phyloP scores from a whole-genome alignment of 2,888 invertebrate species.

The Spilosoma lubricipeda region DNA sequence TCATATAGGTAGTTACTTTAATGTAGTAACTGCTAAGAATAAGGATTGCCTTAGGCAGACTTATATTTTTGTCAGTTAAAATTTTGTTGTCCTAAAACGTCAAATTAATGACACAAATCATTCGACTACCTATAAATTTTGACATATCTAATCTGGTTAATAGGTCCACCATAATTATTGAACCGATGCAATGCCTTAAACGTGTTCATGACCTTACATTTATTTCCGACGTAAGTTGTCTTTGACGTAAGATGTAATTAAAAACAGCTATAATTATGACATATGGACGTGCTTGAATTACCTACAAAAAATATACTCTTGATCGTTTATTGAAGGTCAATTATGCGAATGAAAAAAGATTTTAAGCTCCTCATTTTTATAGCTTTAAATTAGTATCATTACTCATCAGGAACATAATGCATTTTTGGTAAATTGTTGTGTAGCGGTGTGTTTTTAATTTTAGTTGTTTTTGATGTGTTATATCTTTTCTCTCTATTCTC shows the following conservation, averaged over 20 bases:
- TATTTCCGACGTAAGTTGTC: constrained; percentile 44
- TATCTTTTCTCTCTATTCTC: not conserved
- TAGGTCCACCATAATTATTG: constrained; percentile 17
- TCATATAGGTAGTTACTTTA: not conserved
- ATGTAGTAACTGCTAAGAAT: not conserved
- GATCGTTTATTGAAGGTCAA: not conserved
- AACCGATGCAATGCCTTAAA: constrained; percentile 25
- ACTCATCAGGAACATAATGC: not conserved
- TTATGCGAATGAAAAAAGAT: not conserved
- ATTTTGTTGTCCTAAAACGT: not conserved
- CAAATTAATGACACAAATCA: not conserved
- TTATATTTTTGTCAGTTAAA: not conserved
- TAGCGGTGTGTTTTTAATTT: no score
- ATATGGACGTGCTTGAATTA: constrained; percentile 4
- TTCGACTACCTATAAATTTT: not conserved
- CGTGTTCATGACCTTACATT: constrained; percentile 43
- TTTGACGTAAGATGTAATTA: constrained; percentile 43
- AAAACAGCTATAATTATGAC: constrained; percentile 30
- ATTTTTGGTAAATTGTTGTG: not conserved
- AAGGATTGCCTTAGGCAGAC: not conserved
- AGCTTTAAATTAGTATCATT: not conserved
- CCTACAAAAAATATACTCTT: not conserved
- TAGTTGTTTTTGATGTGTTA: no score
- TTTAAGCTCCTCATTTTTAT: constrained; percentile 2
- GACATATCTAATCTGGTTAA: constrained; percentile 6